phyloP scores from a whole-genome alignment of 2,797 vertebrate genomes.

The Platalea minor region DNA sequence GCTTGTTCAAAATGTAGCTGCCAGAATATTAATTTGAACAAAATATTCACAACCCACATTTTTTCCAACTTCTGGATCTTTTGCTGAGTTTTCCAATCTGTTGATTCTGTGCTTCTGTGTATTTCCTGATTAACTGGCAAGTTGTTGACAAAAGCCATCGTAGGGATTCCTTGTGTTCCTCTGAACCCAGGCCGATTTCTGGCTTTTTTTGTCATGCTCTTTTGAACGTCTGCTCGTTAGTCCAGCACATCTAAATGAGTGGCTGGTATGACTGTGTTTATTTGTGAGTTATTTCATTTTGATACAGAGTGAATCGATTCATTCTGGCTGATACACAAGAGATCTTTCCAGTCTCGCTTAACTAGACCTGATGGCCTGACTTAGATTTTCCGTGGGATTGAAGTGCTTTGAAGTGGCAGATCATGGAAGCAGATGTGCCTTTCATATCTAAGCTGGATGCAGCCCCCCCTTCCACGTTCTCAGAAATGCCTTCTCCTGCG shows the following conservation, averaged over 20 bases:
- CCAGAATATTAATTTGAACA: slow-evolving; percentile 79
- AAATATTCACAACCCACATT: slow-evolving; percentile 58
- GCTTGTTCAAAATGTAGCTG: slow-evolving; percentile 73
- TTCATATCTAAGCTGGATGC: background rate
- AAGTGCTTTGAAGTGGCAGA: background rate
- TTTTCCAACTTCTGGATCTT: slow-evolving; percentile 57
- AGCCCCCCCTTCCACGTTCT: rapidly evolving
- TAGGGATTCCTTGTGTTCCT: background rate
- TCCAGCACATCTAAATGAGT: background rate
- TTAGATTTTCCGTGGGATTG: background rate
- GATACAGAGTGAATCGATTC: background rate
- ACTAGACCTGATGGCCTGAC: background rate
- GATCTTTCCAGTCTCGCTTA: background rate
- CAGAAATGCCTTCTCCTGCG: rapidly evolving
- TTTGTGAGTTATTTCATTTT: background rate
- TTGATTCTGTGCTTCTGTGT: slow-evolving; percentile 38
- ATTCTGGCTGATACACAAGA: background rate
- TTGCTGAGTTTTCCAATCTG: slow-evolving; percentile 63
- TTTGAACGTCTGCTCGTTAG: background rate
- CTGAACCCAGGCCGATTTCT: background rate
- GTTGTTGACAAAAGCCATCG: background rate
- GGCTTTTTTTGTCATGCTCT: background rate
- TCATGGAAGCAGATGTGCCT: background rate
- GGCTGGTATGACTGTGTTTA: background rate
- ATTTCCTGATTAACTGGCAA: slow-evolving; percentile 27